Evolutionary conservation across 1,140 invertebrate species (phyloP).

Genomic region (Sycobia sp.): DNA sequence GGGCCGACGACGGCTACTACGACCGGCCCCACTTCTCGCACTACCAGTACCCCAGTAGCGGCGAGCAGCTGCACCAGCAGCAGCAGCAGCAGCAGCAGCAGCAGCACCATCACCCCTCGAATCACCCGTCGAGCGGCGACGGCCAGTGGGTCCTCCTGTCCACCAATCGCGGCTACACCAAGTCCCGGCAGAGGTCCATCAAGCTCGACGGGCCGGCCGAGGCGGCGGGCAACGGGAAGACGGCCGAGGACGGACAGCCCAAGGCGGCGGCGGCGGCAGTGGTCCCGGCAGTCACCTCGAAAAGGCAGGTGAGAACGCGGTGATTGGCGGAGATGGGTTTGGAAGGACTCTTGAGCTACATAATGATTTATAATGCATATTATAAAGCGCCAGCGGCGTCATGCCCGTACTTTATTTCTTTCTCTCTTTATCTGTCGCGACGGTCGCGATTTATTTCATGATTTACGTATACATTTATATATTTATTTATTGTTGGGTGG

Average conservation of each 20-base stretch:
- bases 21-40: slow-evolving; percentile 54
- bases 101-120: slow-evolving; percentile 58
- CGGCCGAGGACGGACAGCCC: slow-evolving; percentile 21
- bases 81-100: too few species aligned
- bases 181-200: slow-evolving; percentile 56
- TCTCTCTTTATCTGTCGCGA: not conserved
- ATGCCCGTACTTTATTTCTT: not conserved
- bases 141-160: slow-evolving; percentile 79
- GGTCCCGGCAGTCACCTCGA: slow-evolving; percentile 51
- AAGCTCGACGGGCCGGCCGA: slow-evolving; percentile 58
- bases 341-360: slow-evolving; percentile 22
- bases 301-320: slow-evolving; percentile 55
- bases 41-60: slow-evolving; percentile 50
- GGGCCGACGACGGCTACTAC: slow-evolving; percentile 33
- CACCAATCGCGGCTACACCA: slow-evolving; percentile 74
- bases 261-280: slow-evolving; percentile 32
- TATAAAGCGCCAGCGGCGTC: too few species aligned
- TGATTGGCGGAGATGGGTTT: not conserved
- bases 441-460: too few species aligned
- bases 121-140: slow-evolving; percentile 68
- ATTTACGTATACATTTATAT: too few species aligned
- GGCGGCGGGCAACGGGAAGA: slow-evolving; percentile 56
- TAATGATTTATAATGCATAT: too few species aligned
- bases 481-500: too few species aligned
- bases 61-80: too few species aligned